These are phyloP conservation scores for Malurus alboscapulatus DNA, from an alignment of 2,113 vertebrate genomes.

Conservation along the genomic window DNA sequence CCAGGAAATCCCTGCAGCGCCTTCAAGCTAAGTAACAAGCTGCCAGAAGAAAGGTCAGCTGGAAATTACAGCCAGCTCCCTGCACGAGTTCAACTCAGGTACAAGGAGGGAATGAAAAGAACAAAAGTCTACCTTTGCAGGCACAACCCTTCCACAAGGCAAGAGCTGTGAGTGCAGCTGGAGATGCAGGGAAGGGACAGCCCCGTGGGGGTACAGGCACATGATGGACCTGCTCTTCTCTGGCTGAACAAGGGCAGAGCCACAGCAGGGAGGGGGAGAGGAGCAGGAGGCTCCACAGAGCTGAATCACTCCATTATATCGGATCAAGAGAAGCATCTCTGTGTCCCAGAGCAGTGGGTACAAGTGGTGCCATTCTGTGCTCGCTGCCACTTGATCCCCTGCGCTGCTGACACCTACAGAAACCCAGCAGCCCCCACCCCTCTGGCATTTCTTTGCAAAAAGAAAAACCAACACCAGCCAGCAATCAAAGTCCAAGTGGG, in stretches of 20 bases:
- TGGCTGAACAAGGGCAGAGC: background rate
- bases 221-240: background rate
- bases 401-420: background rate
- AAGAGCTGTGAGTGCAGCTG: background rate
- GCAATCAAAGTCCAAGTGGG: background rate
- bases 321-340: slow-evolving; percentile 29
- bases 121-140: background rate
- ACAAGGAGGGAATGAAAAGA: background rate
- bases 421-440: background rate
- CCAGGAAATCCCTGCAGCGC: slow-evolving; percentile 15
- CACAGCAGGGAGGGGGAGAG: background rate
- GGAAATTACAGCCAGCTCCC: slow-evolving; percentile 33
- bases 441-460: background rate
- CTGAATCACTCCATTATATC: slow-evolving; percentile 41
- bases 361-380: background rate
- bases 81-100: background rate
- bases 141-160: background rate
- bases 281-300: background rate
- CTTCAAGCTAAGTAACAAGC: background rate
- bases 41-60: slow-evolving; percentile 48
- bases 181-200: background rate
- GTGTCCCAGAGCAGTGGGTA: background rate
- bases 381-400: background rate
- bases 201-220: background rate
- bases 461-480: background rate